Evolutionary conservation across 2,888 invertebrate species (phyloP), one percentile per base, ranked within the genome.

Genomic region (Endotricha flammealis): DNA sequence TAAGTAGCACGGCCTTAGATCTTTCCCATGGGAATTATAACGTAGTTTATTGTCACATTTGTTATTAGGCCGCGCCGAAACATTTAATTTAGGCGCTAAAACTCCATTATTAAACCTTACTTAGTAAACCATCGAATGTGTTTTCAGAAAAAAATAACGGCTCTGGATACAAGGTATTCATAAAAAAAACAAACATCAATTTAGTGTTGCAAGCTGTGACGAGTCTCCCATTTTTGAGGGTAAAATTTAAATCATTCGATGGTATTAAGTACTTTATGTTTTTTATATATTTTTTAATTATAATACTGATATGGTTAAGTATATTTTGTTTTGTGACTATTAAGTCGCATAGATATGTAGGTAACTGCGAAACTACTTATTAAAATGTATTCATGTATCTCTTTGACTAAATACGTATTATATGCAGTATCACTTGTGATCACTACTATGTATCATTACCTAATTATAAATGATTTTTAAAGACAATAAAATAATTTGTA

Each of bases 401-500:
- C 32, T 48, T 53, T 52, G 52, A 57, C 69, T 57, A 69, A 72
- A 71, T 69, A 64, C 56, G 66, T 72, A 79, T 62, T 54, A 67
- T 53, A 64, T 69, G 68, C 68, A 69, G 72, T 73, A 79, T n/a
- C 55, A 71, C 73, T 63, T 66, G 42, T 71, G 70, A 60, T 60
- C 55, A 53, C 70, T 74, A 76, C 67, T 58, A 68, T 59, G 64
- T 65, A 54, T 52, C 59, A 61, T 64, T 76, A 76, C 56, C 64
- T 74, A 71, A 51, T 59, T 69, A 71, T 62, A 51, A 60, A 67
- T 69, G 71, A 67, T 54, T 64, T 67, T 52, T 71, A 64, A 69
- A 73, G 71, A 73, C 68, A 72, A 62, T 76, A 74, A 79, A 78
- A 76, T 73, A 75, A 79, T 64, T 75, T 80, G 77, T 81, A 81